Percentiles rank a stretch among this genome's conserved stretches.
phyloP scores from a whole-genome alignment of 1,140 invertebrate genomes.

The Meloidogyne hapla region DNA sequence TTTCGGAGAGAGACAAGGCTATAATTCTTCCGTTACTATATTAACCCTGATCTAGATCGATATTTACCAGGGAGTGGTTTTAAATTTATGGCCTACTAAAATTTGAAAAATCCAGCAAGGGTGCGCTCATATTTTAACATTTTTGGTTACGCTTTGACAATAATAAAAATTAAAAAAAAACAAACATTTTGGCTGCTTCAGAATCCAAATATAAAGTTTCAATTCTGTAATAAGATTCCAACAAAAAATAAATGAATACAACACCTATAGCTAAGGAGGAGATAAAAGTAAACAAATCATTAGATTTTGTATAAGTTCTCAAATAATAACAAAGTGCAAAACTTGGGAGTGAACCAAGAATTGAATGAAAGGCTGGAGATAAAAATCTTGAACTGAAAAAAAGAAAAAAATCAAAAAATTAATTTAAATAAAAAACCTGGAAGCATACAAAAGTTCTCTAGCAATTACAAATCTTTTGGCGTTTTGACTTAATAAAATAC shows the following conservation, averaged over 20 bases:
- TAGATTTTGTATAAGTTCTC: neutral
- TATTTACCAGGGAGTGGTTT: no score
- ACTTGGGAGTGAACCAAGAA: neutral
- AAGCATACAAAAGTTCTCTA: conserved; percentile 31
- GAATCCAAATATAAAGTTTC: neutral
- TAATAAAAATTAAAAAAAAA: conserved; percentile 10
- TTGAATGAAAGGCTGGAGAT: neutral
- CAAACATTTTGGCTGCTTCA: neutral
- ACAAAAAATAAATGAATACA: neutral
- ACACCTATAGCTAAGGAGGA: neutral
- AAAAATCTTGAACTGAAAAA: conserved; percentile 9
- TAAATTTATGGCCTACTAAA: no score
- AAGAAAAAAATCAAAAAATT: no score
- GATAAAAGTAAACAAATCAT: conserved; percentile 1
- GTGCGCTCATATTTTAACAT: no score
- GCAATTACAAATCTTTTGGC: conserved; percentile 35
- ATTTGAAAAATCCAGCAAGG: no score
- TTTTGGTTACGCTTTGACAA: no score
- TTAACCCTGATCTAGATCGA: no score
- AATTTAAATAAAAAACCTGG: conserved; percentile 25
- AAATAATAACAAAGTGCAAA: neutral
- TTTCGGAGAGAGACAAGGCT: no score
- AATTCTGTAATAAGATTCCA: neutral
- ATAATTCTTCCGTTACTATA: no score
- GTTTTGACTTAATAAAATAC: conserved; percentile 28